Evolutionary conservation across 2,888 invertebrate species (phyloP), one percentile per base, ranked within the genome.

Genomic region (Pecten maximus): DNA sequence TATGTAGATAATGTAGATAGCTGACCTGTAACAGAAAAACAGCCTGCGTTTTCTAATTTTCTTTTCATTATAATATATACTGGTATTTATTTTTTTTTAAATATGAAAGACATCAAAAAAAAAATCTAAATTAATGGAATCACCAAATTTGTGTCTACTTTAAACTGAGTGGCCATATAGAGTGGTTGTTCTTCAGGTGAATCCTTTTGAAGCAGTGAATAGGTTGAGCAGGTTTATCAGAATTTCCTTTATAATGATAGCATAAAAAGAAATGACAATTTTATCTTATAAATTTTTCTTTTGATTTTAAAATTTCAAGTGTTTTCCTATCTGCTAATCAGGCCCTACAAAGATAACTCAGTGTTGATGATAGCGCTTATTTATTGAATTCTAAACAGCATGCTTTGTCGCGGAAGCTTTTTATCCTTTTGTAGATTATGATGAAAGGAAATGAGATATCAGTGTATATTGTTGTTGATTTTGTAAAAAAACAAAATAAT

Each of bases 251-350:
- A 74, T 23, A 74, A 74, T 15, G 74, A 74, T 74, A 74, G 35
- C 74, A 74, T 74, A 74, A 74, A 74, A 74, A 74, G 74, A 74
- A 54, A 54, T 54, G 54, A 54, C 54, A 54, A 28, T 74, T 74
- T 74, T 74, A 74, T 74, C 74, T 74, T 74, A 74, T 74, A 74
- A 74, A 74, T 74, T 74, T 74, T 74, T 74, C 74, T 74, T 74
- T 74, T 74, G 74, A 74, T 74, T 74, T 74, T 74, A 74, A 74
- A 74, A 74, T 74, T 74, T 74, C 74, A 74, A 74, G 74, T 74
- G 74, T 74, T 74, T 74, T 74, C 28, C 74, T 74, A 74, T 74
- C 74, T 74, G 10, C 28, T 35, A 35, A 28, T 74, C 35, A 28
- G 10, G 35, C 15, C 74, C 74, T 74, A 35, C 35, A 74, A 35